Percentiles rank a stretch among this genome's conserved stretches.
These are phyloP conservation scores for Pongo abelii DNA, from an alignment of 2,113 vertebrate genomes.

Conservation along the genomic window DNA sequence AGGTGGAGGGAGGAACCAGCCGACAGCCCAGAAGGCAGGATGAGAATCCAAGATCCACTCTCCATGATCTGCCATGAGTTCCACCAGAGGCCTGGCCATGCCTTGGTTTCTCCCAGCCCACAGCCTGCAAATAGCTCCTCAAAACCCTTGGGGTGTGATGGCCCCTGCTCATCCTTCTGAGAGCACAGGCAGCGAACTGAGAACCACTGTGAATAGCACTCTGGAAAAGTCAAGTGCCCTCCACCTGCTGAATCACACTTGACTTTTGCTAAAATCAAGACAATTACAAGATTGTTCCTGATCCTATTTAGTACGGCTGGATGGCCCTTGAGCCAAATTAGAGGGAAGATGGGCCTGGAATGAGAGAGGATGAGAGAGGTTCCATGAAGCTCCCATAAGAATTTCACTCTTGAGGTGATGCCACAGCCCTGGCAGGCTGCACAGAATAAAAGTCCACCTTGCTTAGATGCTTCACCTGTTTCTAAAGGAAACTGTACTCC, in stretches of 20 bases:
- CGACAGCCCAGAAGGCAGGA: too few species aligned
- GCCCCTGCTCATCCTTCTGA: neutral
- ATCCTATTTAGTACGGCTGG: neutral
- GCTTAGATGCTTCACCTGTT: neutral
- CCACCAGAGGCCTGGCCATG: neutral
- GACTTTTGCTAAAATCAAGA: conserved; percentile 73
- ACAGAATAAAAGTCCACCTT: neutral
- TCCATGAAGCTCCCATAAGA: neutral
- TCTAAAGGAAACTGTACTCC: neutral
- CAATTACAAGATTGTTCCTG: conserved; percentile 52
- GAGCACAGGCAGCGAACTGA: neutral
- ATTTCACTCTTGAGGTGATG: neutral
- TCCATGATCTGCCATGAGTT: neutral
- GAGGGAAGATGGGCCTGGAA: neutral
- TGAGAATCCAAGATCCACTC: neutral
- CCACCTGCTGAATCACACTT: conserved; percentile 49
- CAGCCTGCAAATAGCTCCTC: too few species aligned
- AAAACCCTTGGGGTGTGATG: fast-evolving
- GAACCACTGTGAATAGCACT: neutral
- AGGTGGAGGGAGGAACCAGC: neutral
- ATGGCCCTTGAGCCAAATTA: conserved; percentile 51
- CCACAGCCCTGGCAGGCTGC: neutral
- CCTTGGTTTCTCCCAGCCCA: neutral
- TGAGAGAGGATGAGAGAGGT: neutral
- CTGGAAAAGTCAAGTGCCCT: conserved; percentile 60